Percentiles rank a stretch among this genome's conserved stretches.
Conservation (phyloP, 2,888 invertebrate genomes). For the Myathropa florea region DNA sequence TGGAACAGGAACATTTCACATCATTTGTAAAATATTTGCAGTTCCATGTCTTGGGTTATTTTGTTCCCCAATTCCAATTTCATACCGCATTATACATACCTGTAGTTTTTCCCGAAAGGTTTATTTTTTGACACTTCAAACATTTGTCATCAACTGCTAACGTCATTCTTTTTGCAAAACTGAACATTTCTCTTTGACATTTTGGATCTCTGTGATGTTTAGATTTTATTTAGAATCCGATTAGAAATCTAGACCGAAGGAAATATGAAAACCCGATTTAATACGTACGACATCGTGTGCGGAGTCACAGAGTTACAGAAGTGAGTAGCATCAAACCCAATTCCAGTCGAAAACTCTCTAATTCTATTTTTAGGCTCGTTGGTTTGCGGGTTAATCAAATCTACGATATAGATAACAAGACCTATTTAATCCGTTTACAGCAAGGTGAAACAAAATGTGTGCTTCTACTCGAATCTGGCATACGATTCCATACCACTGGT, state of each 20-base stretch:
- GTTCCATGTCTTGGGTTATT: too few relatives aligned
- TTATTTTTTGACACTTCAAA: constrained; percentile 10
- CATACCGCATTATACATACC: not conserved
- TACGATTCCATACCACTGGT: constrained; percentile 94
- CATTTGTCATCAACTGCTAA: not conserved
- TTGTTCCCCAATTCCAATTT: not conserved
- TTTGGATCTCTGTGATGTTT: not conserved
- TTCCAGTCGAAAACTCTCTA: constrained; percentile 42
- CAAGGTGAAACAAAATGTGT: constrained; percentile 93
- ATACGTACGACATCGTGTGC: constrained; percentile 95
- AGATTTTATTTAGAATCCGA: not conserved
- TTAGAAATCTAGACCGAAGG: not conserved
- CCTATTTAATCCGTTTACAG: constrained; percentile 94
- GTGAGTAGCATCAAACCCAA: constrained; percentile 81
- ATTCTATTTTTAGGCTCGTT: constrained; percentile 84
- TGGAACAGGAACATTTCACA: too few relatives aligned
- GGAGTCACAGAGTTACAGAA: constrained; percentile 92
- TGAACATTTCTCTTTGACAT: not conserved
- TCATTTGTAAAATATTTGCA: too few relatives aligned
- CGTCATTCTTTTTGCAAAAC: constrained; percentile 18
- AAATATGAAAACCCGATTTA: constrained; percentile 95
- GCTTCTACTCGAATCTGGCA: constrained; percentile 95
- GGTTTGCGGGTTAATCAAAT: constrained; percentile 98
- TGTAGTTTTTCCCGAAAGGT: not conserved
- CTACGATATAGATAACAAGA: constrained; percentile 98